Evolutionary conservation across 1,140 invertebrate species (phyloP).

Genomic region (Episyrphus balteatus): DNA sequence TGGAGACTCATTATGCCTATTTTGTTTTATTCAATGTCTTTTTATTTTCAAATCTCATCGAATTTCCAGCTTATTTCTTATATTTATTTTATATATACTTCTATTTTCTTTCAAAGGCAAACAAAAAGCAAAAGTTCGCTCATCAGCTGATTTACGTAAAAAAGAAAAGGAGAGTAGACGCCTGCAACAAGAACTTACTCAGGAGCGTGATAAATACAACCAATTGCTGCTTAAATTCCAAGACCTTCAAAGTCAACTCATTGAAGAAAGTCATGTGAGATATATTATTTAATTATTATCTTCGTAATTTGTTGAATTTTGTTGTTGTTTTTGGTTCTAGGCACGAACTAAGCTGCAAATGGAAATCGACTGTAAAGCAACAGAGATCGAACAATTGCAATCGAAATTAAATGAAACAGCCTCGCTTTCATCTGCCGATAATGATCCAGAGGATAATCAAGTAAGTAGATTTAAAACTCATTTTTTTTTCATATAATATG

Average conservation of each 20-base stretch:
- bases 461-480: constrained; percentile 10
- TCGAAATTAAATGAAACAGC: constrained; percentile 81
- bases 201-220: constrained; percentile 87
- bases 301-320: not conserved
- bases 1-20: too few species aligned
- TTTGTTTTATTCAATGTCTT: too few species aligned
- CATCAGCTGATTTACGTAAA: constrained; percentile 64
- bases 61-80: not conserved
- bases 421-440: constrained; percentile 80
- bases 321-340: constrained; percentile 36
- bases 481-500: not conserved
- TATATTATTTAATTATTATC: not conserved
- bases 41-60: not conserved
- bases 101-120: constrained; percentile 40
- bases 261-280: constrained; percentile 46
- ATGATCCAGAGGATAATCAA: constrained; percentile 64
- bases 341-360: constrained; percentile 72
- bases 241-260: constrained; percentile 63
- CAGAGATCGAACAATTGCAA: constrained; percentile 86
- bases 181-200: constrained; percentile 88
- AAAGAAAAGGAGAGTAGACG: constrained; percentile 94
- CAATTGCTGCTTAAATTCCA: constrained; percentile 74
- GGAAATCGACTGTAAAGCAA: constrained; percentile 92
- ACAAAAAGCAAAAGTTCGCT: constrained; percentile 62
- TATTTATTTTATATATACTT: not conserved